phyloP scores from a whole-genome alignment of 2,113 vertebrate species.

The Capra hircus region DNA sequence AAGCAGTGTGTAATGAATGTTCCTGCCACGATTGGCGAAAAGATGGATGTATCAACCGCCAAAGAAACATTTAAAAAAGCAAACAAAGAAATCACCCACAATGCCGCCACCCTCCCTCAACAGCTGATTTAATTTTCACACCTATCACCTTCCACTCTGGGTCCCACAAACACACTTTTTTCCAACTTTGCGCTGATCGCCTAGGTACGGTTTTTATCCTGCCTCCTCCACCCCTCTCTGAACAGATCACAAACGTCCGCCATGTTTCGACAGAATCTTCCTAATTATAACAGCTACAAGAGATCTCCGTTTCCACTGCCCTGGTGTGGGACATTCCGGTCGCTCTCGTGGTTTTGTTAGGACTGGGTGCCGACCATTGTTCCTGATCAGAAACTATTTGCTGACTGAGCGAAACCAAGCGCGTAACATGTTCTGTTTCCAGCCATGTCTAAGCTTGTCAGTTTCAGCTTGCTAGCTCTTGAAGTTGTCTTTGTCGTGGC shows the following conservation, averaged over 20 bases:
- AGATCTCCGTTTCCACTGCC: neutral
- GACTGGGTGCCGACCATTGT: neutral
- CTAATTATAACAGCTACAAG: accelerated
- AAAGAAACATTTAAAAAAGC: slow-evolving; percentile 21
- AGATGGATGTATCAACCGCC: slow-evolving; percentile 24
- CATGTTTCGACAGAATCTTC: neutral
- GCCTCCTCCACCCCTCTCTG: too few relatives aligned
- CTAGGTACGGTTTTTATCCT: neutral
- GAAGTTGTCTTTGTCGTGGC: neutral
- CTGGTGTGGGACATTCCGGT: neutral
- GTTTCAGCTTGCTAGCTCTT: neutral
- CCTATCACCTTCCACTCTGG: neutral
- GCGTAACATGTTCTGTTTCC: neutral
- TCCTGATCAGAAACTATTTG: neutral
- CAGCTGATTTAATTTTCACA: neutral
- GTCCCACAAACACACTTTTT: neutral
- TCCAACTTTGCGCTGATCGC: neutral
- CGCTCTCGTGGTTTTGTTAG: neutral
- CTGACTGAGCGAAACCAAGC: neutral
- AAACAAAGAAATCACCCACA: slow-evolving; percentile 20
- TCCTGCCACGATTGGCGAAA: neutral
- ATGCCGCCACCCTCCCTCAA: neutral
- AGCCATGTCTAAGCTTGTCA: neutral
- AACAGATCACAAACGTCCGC: neutral
- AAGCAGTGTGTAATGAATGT: slow-evolving; percentile 41